Conservation (phyloP, 2,888 invertebrate genomes). For the Lithosia quadra region DNA sequence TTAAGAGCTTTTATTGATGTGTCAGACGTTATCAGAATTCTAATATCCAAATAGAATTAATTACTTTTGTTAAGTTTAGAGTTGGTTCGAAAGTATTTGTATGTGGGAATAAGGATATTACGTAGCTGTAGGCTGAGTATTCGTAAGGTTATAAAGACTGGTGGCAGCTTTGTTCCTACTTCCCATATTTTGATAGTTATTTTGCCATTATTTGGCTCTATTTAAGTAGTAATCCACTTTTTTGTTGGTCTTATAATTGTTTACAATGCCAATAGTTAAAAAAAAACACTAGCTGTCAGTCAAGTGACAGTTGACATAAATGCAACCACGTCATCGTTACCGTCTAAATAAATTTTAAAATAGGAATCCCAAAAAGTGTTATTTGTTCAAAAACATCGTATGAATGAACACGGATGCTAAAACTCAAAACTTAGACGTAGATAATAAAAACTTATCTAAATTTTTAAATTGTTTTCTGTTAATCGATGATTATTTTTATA, state of each 20-base stretch:
- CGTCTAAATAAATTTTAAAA: not conserved
- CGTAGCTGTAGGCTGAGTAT: not conserved
- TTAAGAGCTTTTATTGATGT: not conserved
- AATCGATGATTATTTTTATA: constrained; percentile 14
- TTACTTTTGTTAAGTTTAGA: not conserved
- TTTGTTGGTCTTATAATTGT: not conserved
- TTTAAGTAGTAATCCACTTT: not conserved
- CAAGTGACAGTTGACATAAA: not conserved
- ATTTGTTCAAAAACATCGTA: not conserved
- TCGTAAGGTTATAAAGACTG: too few relatives aligned
- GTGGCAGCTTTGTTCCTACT: too few relatives aligned
- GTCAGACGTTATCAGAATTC: not conserved
- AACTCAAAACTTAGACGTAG: not conserved
- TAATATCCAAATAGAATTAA: not conserved
- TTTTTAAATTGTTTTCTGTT: constrained; percentile 12
- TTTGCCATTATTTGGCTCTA: not conserved
- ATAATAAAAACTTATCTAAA: constrained; percentile 8
- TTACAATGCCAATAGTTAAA: not conserved
- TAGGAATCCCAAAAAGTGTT: not conserved
- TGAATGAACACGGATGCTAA: not conserved
- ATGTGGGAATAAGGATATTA: not conserved
- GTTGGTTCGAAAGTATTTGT: not conserved
- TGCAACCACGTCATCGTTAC: not conserved
- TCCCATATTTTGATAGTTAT: not conserved
- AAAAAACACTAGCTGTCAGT: constrained; percentile 2